A percentile compares a stretch with the other conserved stretches of the same genome.
phyloP scores from a whole-genome alignment of 2,888 invertebrate genomes.

The Chalcosyrphus nemorum region DNA sequence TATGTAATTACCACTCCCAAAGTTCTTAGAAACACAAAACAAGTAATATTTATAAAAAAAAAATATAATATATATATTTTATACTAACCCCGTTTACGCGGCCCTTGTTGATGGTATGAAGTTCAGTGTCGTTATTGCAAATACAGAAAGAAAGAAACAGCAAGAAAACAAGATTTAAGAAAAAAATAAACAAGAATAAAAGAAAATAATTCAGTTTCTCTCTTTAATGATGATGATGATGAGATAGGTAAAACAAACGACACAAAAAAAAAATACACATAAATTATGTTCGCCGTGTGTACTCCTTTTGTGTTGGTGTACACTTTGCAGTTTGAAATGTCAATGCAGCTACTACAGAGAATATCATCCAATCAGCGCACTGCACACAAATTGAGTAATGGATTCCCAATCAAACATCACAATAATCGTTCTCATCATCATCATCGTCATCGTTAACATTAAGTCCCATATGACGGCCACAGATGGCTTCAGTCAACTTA shows the following conservation, averaged over 20 bases:
- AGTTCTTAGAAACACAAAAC: background rate
- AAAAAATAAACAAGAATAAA: constrained; percentile 61
- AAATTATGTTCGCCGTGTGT: constrained; percentile 36
- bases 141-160: constrained; percentile 62
- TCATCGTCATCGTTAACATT: constrained; percentile 66
- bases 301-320: constrained; percentile 22
- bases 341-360: constrained; percentile 15
- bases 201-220: constrained; percentile 60
- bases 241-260: constrained; percentile 16
- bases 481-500: constrained; percentile 50
- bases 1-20: background rate
- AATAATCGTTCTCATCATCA: constrained; percentile 55
- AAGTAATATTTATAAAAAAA: constrained; percentile 2
- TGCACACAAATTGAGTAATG: constrained; percentile 63
- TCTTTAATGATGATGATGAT: constrained; percentile 72
- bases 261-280: background rate
- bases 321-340: constrained; percentile 42
- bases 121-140: constrained; percentile 65
- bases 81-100: constrained; percentile 73
- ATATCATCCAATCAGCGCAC: constrained; percentile 38
- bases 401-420: constrained; percentile 66
- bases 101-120: constrained; percentile 62
- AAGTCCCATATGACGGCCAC: constrained; percentile 11
- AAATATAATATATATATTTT: background rate
- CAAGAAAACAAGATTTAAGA: constrained; percentile 45